Evolutionary conservation across 1,140 invertebrate genomes (phyloP).

Genomic region (Cherax quadricarinatus): DNA sequence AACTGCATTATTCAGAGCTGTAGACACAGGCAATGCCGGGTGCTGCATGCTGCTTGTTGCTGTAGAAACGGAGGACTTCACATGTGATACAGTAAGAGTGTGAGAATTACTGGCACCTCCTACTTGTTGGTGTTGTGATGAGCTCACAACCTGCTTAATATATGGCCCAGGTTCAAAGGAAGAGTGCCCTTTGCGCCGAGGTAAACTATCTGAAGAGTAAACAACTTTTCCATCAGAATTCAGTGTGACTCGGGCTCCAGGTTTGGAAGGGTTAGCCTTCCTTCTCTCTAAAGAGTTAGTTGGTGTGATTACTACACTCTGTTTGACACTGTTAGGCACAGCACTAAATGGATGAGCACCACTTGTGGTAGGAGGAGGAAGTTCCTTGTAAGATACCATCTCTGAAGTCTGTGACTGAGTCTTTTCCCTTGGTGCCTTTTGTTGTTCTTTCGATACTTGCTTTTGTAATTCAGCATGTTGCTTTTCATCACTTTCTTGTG

Average conservation of each 20-base stretch:
- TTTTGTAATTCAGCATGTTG: slow-evolving; percentile 55
- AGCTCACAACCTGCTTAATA: slow-evolving; percentile 78
- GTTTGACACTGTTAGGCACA: slow-evolving; percentile 65
- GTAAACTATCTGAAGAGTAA: slow-evolving; percentile 91
- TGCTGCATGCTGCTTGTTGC: slow-evolving; percentile 62
- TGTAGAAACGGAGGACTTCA: slow-evolving; percentile 54
- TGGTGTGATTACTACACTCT: slow-evolving; percentile 74
- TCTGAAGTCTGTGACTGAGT: slow-evolving; percentile 40
- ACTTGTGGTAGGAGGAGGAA: slow-evolving; percentile 61
- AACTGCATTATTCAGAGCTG: slow-evolving; percentile 25
- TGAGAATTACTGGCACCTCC: slow-evolving; percentile 46
- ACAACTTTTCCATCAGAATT: slow-evolving; percentile 93
- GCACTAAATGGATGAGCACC: slow-evolving; percentile 72
- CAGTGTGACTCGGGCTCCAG: slow-evolving; percentile 88
- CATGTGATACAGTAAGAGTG: slow-evolving; percentile 25
- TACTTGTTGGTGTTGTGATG: slow-evolving; percentile 22
- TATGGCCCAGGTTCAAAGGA: slow-evolving; percentile 90
- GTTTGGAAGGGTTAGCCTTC: slow-evolving; percentile 76
- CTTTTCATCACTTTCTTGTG: slow-evolving; percentile 62
- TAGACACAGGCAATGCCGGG: slow-evolving; percentile 67
- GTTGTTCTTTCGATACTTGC: slow-evolving; percentile 52
- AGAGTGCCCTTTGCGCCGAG: slow-evolving; percentile 85
- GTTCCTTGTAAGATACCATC: slow-evolving; percentile 64
- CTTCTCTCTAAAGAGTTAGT: slow-evolving; percentile 75
- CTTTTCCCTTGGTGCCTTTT: slow-evolving; percentile 41